Percentiles rank a stretch among this genome's conserved stretches.
phyloP scores from a whole-genome alignment of 2,797 vertebrate genomes.

The Acrocephalus scirpaceus region DNA sequence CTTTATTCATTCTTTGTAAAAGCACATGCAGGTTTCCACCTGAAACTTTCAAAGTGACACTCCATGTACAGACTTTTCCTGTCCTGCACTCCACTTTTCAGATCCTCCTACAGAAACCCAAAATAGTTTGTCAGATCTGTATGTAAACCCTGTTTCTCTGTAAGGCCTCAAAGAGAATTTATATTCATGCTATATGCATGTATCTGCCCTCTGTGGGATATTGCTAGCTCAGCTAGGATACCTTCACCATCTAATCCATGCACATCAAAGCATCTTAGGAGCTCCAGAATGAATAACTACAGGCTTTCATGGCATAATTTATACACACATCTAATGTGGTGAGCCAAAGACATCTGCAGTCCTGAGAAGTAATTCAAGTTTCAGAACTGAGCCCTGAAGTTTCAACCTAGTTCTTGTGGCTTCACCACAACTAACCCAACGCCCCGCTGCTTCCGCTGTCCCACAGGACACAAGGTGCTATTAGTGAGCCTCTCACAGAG shows the following conservation, averaged over 20 bases:
- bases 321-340: constrained; percentile 19
- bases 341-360: neutral
- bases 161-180: constrained; percentile 59
- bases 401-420: neutral
- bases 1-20: neutral
- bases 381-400: neutral
- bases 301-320: constrained; percentile 37
- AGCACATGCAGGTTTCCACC: neutral
- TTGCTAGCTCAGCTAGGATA: constrained; percentile 18
- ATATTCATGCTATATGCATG: constrained; percentile 2
- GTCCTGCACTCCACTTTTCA: neutral
- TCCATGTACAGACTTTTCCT: neutral
- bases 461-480: neutral
- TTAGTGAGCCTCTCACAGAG: neutral
- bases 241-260: constrained; percentile 46
- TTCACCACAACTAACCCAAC: neutral
- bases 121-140: constrained; percentile 34
- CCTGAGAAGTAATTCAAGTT: neutral
- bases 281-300: constrained; percentile 37
- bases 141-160: constrained; percentile 1
- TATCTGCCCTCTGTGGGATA: constrained; percentile 34
- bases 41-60: neutral
- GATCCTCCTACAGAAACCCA: constrained; percentile 4
- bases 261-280: constrained; percentile 56
- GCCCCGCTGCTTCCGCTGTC: rapidly evolving